Percentiles rank a stretch among this genome's conserved stretches.
phyloP scores from a whole-genome alignment of 2,113 vertebrate species.

The Conger conger region DNA sequence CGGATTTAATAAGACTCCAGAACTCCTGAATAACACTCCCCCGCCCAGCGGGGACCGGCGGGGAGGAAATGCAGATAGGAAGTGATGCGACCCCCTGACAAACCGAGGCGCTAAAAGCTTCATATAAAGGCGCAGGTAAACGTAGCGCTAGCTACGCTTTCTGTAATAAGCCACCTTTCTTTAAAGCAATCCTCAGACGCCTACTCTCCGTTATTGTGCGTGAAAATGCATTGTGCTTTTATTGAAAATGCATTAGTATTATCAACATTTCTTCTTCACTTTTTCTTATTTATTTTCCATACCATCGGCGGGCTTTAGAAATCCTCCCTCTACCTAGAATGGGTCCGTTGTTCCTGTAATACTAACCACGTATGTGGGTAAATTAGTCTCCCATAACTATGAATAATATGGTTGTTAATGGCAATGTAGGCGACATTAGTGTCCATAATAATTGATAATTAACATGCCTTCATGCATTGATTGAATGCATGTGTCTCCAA shows the following conservation, averaged over 20 bases:
- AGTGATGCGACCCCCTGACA: constrained; percentile 64
- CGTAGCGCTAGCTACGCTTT: constrained; percentile 57
- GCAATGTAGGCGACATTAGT: no score
- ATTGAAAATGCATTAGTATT: neutral
- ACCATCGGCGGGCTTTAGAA: neutral
- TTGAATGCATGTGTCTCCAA: no score
- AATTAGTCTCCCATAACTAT: neutral
- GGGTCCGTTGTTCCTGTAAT: neutral
- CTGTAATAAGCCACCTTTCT: constrained; percentile 56
- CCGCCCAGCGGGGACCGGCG: constrained; percentile 66
- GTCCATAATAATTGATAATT: no score
- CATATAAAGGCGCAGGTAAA: constrained; percentile 32
- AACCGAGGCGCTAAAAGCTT: constrained; percentile 55
- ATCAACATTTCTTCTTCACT: neutral
- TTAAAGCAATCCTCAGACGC: constrained; percentile 48
- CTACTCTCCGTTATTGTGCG: constrained; percentile 39
- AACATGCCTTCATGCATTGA: no score
- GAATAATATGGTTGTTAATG: no score
- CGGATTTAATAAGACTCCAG: constrained; percentile 75
- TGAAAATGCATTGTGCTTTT: no score
- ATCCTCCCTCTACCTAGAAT: neutral
- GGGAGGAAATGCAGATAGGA: constrained; percentile 68
- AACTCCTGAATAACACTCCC: constrained; percentile 70
- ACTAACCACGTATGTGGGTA: neutral
- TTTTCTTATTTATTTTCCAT: neutral